Base-by-base conservation (phyloP, 2,888 invertebrate species). In the Aspidiotus rigidus region DNA sequence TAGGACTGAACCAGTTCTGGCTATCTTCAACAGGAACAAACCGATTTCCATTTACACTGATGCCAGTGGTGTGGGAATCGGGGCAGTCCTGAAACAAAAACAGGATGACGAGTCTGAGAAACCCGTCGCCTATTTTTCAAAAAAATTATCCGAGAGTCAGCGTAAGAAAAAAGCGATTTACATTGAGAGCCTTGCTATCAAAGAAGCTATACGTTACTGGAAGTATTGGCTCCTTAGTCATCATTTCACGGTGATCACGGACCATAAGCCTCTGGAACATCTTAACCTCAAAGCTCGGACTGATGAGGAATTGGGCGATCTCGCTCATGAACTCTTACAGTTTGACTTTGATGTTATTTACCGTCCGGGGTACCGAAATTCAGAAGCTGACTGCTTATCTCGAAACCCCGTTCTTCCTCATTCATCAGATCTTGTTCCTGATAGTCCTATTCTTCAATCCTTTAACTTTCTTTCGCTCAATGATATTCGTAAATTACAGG, bases 301-400 rank as follows among this genome's bases (percentile, higher is more conserved):
- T 16, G 73, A 73, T 56, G 71, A 73, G 66, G 72, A 72, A 70
- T 54, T 74, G 40, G 73, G 73, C 15, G 72, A 74, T 10, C 61
- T 74, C 16, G 71, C 71, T 13, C 71, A 73, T 67, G 73, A 73
- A 55, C 55, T 74, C 56, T 72, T 72, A 0, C 73, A 73, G 72
- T 74, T 67, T 57, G 71, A 74, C 55, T 74, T 74, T 57, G 17
- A 69, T 41, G 62, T 74, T 9, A 73, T 28, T 60, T 73, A 73
- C 64, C 8, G 41, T 17, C 73, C 73, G 64, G 74, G 74, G 59
- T 72, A 69, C 66, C 17, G 28, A 16, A 74, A 74, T 64, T 41
- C 67, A 40, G 74, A 74, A 28, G 28, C 28, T 5, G 28, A 28
- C 28, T 28, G 28, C 28, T 5, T 28, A 5, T 28, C 28, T 28